phyloP scores from a whole-genome alignment of 2,797 vertebrate species.

The Halcyon leucocephala region DNA sequence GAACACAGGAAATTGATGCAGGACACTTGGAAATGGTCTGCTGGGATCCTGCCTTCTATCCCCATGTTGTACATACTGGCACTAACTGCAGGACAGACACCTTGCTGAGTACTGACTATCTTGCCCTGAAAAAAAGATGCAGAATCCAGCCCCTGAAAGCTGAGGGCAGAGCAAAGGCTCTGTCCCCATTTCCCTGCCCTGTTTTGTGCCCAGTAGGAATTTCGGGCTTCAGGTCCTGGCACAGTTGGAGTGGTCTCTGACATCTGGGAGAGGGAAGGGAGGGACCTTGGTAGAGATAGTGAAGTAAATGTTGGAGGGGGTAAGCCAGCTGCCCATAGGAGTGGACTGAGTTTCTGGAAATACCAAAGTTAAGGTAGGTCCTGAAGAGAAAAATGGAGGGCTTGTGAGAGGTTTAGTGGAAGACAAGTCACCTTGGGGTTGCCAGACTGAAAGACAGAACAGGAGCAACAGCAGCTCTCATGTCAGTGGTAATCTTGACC shows the following conservation, averaged over 20 bases:
- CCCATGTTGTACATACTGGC: fast-evolving
- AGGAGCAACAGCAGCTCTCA: neutral
- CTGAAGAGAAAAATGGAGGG: neutral
- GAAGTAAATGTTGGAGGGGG: neutral
- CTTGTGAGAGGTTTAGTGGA: neutral
- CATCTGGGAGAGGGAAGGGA: neutral
- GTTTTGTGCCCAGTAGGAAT: neutral
- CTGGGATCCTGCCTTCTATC: fast-evolving
- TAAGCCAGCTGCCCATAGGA: neutral
- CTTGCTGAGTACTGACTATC: neutral
- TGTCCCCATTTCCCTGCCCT: fast-evolving
- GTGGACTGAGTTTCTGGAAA: neutral
- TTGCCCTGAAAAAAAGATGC: neutral
- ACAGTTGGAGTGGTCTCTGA: neutral
- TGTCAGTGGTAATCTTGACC: neutral
- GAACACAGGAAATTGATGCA: neutral
- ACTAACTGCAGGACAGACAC: neutral
- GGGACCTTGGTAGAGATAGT: neutral
- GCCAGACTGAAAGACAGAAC: neutral
- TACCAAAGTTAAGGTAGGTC: neutral
- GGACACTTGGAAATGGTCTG: neutral
- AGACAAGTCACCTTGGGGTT: neutral
- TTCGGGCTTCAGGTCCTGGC: neutral
- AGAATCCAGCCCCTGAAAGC: neutral
- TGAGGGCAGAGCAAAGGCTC: neutral